Base-by-base conservation (phyloP, 2,113 vertebrate genomes). In the Serinus canaria region DNA sequence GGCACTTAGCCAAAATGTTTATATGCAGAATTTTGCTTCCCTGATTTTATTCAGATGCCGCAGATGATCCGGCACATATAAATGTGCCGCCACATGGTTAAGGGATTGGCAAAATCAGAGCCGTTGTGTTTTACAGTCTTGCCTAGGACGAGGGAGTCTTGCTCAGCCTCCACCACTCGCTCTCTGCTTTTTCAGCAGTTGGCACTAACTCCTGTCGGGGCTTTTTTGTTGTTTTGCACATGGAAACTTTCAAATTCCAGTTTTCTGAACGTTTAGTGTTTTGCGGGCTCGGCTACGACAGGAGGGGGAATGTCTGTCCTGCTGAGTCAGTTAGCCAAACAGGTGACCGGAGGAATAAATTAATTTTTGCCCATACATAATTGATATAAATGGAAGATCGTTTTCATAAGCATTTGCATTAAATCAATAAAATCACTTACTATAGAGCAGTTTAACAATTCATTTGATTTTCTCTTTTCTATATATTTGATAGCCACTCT, bases 401-500 rank as follows among this genome's bases (percentile, higher is more conserved):
- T 90, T 96, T 96, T 97, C 96, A 95, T 94, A 97, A 95, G 87
- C 90, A 97, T 96, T 95, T 97, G 92, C 92, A 94, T 96, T 95
- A 95, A 98, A 98, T 98, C 90, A 96, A 96, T 97, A 96, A 96
- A 95, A 97, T 97, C 93, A 97, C 91, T 97, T 95, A 97, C 88
- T 96, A 96, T 93, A 97, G 84, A 88, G 83, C 95, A 91, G 89
- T 89, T 94, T 89, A 96, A 96, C 94, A 95, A 96, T 97, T 94
- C 96, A 97, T 96, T 97, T 97, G 90, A 95, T 96, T 96, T 97
- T 97, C 85, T 92, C 58, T 94, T 97, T 95, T 94, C 90, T 77
- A 94, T 91, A 96, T 83, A 95, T 84, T 95, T 92, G 86, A 93
- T 96, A 95, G 91, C 79, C 77, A 87, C 68, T 76, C 91, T 62